Conservation (phyloP, 2,113 vertebrate genomes). For the Pionites leucogaster region DNA sequence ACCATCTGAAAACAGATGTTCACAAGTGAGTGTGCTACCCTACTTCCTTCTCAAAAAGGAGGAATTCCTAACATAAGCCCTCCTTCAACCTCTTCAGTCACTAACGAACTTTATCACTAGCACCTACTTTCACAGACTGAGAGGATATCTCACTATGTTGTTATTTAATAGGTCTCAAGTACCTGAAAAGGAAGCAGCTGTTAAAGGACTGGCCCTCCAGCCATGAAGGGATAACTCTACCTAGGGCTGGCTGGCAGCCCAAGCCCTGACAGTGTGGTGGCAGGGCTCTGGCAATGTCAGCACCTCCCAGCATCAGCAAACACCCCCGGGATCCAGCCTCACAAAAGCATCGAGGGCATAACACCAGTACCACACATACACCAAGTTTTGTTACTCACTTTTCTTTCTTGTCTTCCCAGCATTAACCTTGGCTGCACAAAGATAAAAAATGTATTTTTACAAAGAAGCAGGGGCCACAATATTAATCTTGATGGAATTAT, state of each 20-base stretch:
- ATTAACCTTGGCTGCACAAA: neutral
- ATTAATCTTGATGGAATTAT: neutral
- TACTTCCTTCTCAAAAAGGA: neutral
- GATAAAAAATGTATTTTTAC: neutral
- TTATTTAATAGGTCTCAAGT: neutral
- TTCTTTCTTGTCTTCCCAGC: neutral
- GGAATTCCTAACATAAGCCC: neutral
- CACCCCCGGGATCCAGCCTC: neutral
- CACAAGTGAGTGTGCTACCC: neutral
- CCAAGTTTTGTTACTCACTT: neutral
- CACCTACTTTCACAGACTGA: neutral
- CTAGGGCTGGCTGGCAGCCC: neutral
- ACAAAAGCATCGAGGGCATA: neutral
- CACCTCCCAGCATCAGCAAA: neutral
- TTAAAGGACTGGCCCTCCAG: slow-evolving; percentile 15
- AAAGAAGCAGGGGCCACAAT: neutral
- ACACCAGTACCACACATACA: fast-evolving
- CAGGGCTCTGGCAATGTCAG: neutral
- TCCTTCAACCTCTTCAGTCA: neutral
- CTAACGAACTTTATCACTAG: neutral
- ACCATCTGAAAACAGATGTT: neutral
- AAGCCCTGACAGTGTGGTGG: neutral
- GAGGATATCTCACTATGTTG: neutral
- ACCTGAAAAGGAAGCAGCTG: neutral
- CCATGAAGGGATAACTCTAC: neutral